These are phyloP conservation scores for Rhaphigaster nebulosa DNA, from an alignment of 2,888 invertebrate species.

Conservation along the genomic window DNA sequence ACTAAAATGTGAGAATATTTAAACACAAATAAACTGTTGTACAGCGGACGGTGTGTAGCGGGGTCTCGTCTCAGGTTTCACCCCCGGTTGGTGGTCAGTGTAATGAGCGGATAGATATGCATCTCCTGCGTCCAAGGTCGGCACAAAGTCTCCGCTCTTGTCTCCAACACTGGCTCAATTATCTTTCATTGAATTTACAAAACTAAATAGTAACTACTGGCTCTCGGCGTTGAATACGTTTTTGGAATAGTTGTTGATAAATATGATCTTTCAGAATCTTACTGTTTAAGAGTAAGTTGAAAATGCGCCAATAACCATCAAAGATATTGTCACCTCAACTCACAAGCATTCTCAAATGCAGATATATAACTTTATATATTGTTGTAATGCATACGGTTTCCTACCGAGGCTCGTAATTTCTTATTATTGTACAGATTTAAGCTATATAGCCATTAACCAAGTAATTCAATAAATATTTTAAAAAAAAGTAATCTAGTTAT, in stretches of 20 bases:
- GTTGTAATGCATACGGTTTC: too few species aligned
- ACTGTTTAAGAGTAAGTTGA: too few species aligned
- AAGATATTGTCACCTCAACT: too few species aligned
- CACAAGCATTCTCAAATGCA: too few species aligned
- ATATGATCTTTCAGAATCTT: neutral
- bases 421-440: too few species aligned
- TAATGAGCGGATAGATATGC: slow-evolving; percentile 55
- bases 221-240: neutral
- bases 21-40: neutral
- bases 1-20: slow-evolving; percentile 10
- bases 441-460: too few species aligned
- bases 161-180: slow-evolving; percentile 12
- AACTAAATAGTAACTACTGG: neutral
- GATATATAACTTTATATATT: too few species aligned
- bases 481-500: too few species aligned
- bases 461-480: too few species aligned
- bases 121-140: slow-evolving; percentile 48
- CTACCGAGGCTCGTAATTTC: too few species aligned
- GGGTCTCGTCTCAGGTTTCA: neutral
- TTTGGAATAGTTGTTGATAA: neutral
- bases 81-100: slow-evolving; percentile 49
- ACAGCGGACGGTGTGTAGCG: neutral
- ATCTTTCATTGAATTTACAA: neutral
- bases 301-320: too few species aligned
- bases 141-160: slow-evolving; percentile 21